These are phyloP conservation scores for Trichogramma pretiosum DNA, from an alignment of 1,140 invertebrate species.

Conservation along the genomic window DNA sequence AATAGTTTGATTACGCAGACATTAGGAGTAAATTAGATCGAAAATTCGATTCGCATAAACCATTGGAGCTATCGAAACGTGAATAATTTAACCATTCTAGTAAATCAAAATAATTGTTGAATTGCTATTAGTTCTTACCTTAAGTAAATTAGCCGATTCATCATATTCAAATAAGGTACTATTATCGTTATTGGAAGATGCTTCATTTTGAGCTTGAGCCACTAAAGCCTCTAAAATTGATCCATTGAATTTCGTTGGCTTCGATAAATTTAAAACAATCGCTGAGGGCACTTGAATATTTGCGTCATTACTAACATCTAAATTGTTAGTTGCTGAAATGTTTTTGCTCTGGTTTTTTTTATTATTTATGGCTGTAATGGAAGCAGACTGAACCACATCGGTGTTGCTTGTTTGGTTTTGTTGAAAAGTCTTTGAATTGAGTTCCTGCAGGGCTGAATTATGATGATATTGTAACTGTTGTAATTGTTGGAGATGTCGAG, in stretches of 20 bases:
- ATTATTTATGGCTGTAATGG: conserved; percentile 41
- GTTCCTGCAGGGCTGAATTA: conserved; percentile 40
- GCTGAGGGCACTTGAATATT: conserved; percentile 41
- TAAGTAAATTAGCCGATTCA: conserved; percentile 59
- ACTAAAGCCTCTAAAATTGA: conserved; percentile 38
- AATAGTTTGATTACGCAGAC: no score
- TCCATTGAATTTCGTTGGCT: conserved; percentile 40
- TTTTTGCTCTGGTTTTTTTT: conserved; percentile 38
- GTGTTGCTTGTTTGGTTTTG: conserved; percentile 45
- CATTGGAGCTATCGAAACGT: no score
- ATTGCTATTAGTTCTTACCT: no score
- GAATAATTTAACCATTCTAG: no score
- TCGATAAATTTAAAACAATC: conserved; percentile 40
- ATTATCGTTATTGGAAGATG: conserved; percentile 39
- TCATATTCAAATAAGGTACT: conserved; percentile 57
- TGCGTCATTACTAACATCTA: conserved; percentile 36
- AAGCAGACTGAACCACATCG: conserved; percentile 37
- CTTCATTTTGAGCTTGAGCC: conserved; percentile 40
- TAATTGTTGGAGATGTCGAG: conserved; percentile 27
- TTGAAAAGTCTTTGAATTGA: conserved; percentile 48
- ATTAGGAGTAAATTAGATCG: no score
- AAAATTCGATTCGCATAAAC: no score
- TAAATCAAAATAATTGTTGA: no score
- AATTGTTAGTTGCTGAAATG: conserved; percentile 7
- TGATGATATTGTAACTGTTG: conserved; percentile 40